phyloP scores from a whole-genome alignment of 2,888 invertebrate species.

The Drosophila villosipedis region DNA sequence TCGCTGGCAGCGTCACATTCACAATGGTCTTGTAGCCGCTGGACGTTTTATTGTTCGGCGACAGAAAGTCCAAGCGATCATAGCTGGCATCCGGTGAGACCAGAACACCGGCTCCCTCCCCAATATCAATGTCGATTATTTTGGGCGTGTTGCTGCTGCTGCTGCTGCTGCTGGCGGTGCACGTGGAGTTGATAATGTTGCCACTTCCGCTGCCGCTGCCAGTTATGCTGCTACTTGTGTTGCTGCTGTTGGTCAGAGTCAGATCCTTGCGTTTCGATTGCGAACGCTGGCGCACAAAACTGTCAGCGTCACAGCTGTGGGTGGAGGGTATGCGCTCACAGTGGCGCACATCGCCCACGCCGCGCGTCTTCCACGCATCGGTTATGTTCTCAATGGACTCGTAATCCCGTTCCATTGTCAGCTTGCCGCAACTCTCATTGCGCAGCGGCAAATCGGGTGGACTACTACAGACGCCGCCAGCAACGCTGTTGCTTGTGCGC shows the following conservation, averaged over 20 bases:
- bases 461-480: constrained; percentile 11
- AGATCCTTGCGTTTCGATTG: constrained; percentile 84
- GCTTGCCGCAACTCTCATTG: constrained; percentile 76
- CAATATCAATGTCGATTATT: constrained; percentile 82
- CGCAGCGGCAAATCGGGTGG: constrained; percentile 81
- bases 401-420: constrained; percentile 86
- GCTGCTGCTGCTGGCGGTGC: constrained; percentile 1
- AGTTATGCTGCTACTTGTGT: constrained; percentile 2
- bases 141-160: constrained; percentile 57
- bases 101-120: constrained; percentile 65
- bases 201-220: constrained; percentile 5
- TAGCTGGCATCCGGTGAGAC: constrained; percentile 87
- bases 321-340: constrained; percentile 86
- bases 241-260: not conserved
- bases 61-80: constrained; percentile 93
- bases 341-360: constrained; percentile 90
- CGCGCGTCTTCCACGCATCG: constrained; percentile 93
- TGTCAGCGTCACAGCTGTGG: constrained; percentile 54
- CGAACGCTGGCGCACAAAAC: constrained; percentile 85
- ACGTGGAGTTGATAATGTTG: not conserved
- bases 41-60: constrained; percentile 90
- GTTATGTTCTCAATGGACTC: constrained; percentile 91
- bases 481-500: not conserved
- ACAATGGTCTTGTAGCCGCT: constrained; percentile 90
- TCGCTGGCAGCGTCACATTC: constrained; percentile 86